A percentile compares a stretch with the other conserved stretches of the same genome.
Evolutionary conservation across 2,797 vertebrate genomes (phyloP).

Genomic region (Sorex maritimensis): DNA sequence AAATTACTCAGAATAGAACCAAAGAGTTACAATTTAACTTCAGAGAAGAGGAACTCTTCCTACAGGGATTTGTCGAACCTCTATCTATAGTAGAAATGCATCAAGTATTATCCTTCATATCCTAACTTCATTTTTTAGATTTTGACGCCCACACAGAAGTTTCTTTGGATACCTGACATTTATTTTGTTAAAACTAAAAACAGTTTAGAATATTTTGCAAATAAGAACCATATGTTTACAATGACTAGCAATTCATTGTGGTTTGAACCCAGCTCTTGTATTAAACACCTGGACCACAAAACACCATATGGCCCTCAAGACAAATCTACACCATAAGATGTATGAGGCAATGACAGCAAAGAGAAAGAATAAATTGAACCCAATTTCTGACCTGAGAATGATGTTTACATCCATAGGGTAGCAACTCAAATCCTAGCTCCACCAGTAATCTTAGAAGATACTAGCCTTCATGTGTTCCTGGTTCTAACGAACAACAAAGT

Average conservation of each 20-base stretch:
- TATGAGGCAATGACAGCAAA: not conserved
- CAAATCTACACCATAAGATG: not conserved
- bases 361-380: not conserved
- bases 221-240: not conserved
- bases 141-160: not conserved
- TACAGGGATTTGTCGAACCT: not conserved
- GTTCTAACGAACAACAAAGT: conserved; percentile 28
- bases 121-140: conserved; percentile 28
- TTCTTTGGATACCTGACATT: conserved; percentile 36
- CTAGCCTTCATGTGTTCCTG: not conserved
- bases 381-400: not conserved
- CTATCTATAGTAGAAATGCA: not conserved
- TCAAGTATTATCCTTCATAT: not conserved
- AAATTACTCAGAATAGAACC: not conserved
- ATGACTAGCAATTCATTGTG: not conserved
- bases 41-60: not conserved
- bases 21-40: not conserved
- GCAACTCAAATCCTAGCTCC: not conserved
- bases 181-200: not conserved
- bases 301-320: not conserved
- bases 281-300: fast-evolving
- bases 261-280: not conserved
- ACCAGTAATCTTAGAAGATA: not conserved
- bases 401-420: not conserved
- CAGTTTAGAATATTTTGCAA: not conserved